These are phyloP conservation scores for Rutilus rutilus DNA, from an alignment of 2,113 vertebrate species.

Conservation along the genomic window DNA sequence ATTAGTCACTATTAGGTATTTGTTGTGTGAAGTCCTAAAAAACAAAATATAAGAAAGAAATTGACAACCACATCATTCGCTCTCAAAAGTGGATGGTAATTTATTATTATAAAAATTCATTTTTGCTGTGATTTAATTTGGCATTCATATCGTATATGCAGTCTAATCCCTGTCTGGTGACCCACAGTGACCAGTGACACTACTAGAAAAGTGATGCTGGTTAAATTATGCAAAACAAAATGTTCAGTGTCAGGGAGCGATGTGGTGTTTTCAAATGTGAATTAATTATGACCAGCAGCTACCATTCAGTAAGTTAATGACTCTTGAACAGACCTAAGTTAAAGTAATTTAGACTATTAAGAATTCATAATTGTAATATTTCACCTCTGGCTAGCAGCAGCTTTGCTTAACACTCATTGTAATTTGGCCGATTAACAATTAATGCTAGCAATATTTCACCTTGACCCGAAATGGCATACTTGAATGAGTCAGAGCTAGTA, in stretches of 20 bases:
- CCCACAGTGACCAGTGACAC: constrained; percentile 33
- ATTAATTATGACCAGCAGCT: constrained; percentile 43
- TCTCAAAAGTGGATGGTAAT: background rate
- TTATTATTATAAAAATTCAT: constrained; percentile 5
- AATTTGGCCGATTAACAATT: constrained; percentile 39
- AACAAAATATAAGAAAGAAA: background rate
- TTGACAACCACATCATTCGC: background rate
- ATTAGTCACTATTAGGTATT: background rate
- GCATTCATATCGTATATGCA: constrained; percentile 17
- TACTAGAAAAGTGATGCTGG: constrained; percentile 37
- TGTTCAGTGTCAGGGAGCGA: constrained; percentile 37
- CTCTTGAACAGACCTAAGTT: constrained; percentile 49
- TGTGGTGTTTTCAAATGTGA: constrained; percentile 30
- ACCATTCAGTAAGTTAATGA: constrained; percentile 48
- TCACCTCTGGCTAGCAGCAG: constrained; percentile 38
- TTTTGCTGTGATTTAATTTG: constrained; percentile 31
- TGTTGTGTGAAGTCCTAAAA: background rate
- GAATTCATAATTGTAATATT: constrained; percentile 53
- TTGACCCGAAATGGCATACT: background rate
- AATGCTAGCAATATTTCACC: constrained; percentile 36
- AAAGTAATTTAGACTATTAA: constrained; percentile 54
- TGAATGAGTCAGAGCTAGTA: background rate
- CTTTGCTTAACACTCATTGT: constrained; percentile 25
- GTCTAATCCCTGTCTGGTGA: constrained; percentile 26
- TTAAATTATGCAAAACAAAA: constrained; percentile 54